A percentile compares a stretch with the other conserved stretches of the same genome.
Evolutionary conservation across 1,140 invertebrate species (phyloP).

Genomic region (Camponotus vicinus): DNA sequence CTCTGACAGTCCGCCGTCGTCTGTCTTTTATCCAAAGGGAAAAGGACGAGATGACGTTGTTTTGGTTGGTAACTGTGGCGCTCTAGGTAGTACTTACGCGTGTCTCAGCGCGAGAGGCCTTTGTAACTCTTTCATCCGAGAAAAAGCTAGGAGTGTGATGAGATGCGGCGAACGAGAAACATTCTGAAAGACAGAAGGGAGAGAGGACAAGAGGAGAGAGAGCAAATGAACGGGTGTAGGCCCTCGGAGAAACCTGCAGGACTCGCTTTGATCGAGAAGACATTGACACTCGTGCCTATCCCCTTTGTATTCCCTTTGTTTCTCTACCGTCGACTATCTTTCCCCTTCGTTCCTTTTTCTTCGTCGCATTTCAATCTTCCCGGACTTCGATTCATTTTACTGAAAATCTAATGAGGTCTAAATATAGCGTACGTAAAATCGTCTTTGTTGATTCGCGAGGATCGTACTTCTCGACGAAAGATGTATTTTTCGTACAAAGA

Average conservation of each 20-base stretch:
- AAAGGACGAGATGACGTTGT: conserved; percentile 35
- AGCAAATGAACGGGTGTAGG: conserved; percentile 29
- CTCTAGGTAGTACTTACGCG: conserved; percentile 56
- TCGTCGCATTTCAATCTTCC: conserved; percentile 37
- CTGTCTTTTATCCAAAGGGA: conserved; percentile 44
- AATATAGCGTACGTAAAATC: conserved; percentile 1
- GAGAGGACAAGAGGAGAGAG: background rate
- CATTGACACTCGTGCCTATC: conserved; percentile 40
- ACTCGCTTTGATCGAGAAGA: conserved; percentile 55
- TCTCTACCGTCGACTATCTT: conserved; percentile 4
- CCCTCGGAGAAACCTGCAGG: conserved; percentile 33
- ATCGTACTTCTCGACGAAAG: conserved; percentile 10
- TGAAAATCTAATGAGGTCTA: conserved; percentile 42
- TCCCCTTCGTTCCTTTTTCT: background rate
- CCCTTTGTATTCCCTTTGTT: conserved; percentile 37
- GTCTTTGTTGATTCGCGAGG: conserved; percentile 5
- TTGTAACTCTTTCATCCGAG: conserved; percentile 70
- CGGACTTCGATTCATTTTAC: conserved; percentile 32
- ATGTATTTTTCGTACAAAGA: background rate
- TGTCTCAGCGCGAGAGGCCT: conserved; percentile 60
- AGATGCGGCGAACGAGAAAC: conserved; percentile 55
- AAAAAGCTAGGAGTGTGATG: conserved; percentile 64
- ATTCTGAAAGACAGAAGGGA: conserved; percentile 22
- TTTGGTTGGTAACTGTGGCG: conserved; percentile 36
- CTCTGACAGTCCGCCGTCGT: background rate